Base-by-base conservation (phyloP, 2,113 vertebrate genomes). In the Boleophthalmus pectinirostris region DNA sequence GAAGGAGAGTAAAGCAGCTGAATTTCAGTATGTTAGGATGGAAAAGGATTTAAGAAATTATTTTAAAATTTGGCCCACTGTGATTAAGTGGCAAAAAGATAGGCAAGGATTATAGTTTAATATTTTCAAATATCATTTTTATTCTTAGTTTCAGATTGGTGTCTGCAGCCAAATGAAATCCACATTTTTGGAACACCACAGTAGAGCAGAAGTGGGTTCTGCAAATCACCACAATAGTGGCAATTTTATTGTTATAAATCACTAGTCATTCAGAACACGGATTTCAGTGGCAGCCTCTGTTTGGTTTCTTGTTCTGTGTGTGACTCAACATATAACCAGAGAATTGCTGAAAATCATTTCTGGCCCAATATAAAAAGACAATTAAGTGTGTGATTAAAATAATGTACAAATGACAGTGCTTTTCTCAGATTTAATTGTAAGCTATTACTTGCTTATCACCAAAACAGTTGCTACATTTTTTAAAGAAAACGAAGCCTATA, bases 211-310 rank as follows among this genome's bases (percentile, higher is more conserved):
- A 70, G 65, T 29, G 18, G 68, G n/a, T 56, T 69, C 47, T 20
- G 66, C 72, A 74, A 82, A 78, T 73, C 35, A 56, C 70, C 72
- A 77, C 58, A 79, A 58, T 51, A 51, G 33, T 69, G 65, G 74
- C 72, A 58, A 68, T 79, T 80, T 58, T 57, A 83, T 77, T 84
- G 75, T 79, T 87, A 75, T 60, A 38, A 81, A 77, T 81, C 85
- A 76, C 72, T 73, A 70, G 14, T 47, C 33, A 81, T 86, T 79
- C 73, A 60, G 18, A 20, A 24, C 72, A 69, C 53, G 14, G 76
- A 80, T 74, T 66, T 60, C 70, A 58, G 72, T 47, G 43, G 53
- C 54, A 49, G 65, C 18, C 20, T 10, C 35, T 43, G 75, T 29
- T 53, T 18, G 46, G 66, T 38, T 65, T 29, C 57, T 16, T 33